Evolutionary conservation across 2,113 vertebrate species (phyloP).

Genomic region (Narcine bancroftii): DNA sequence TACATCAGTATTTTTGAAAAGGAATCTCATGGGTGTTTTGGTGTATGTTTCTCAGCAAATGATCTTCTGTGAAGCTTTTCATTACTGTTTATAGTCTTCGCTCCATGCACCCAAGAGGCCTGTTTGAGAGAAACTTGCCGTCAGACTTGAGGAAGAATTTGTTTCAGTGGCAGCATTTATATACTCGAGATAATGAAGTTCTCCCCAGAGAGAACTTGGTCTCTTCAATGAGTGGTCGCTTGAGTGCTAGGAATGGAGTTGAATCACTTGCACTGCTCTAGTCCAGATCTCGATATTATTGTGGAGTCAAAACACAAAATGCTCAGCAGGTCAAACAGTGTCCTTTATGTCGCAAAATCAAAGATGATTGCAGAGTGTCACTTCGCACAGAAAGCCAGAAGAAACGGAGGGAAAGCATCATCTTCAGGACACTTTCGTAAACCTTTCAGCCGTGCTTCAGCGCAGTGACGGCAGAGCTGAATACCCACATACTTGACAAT

Average conservation of each 20-base stretch:
- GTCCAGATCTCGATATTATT: background rate
- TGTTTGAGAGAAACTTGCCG: background rate
- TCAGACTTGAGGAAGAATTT: background rate
- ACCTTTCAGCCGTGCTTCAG: background rate
- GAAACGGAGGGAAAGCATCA: background rate
- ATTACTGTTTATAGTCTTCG: background rate
- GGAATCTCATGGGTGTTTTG: background rate
- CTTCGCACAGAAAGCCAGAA: background rate
- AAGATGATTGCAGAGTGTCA: background rate
- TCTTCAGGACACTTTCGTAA: background rate
- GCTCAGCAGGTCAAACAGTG: no score
- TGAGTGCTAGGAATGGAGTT: background rate
- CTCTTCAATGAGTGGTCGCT: background rate
- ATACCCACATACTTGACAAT: background rate
- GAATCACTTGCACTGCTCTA: background rate
- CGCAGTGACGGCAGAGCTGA: background rate
- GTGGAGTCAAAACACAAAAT: no score
- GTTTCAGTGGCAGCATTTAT: background rate
- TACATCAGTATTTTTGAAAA: background rate
- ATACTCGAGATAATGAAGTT: background rate
- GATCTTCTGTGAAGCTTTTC: background rate
- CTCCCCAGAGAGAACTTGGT: background rate
- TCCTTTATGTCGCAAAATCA: no score
- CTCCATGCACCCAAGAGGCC: background rate
- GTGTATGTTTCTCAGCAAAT: background rate